Conservation (phyloP, 2,888 invertebrate species). For the Tillus elongatus region DNA sequence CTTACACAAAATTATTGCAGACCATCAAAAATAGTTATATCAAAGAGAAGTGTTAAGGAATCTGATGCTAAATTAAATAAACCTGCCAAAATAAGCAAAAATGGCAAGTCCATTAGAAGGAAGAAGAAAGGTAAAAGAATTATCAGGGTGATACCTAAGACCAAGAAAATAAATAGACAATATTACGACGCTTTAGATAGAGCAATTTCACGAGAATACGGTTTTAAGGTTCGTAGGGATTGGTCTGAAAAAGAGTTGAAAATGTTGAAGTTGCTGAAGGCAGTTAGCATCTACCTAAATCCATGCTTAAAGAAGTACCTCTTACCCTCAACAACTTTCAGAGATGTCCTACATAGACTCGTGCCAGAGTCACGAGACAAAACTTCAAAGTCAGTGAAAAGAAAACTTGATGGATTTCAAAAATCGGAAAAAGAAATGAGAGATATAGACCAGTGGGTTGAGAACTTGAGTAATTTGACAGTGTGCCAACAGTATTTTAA, state of each 20-base stretch:
- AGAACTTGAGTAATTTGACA: conserved; percentile 21
- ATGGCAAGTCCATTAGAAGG: no score
- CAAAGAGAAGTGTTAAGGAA: no score
- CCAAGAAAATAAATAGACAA: no score
- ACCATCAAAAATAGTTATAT: no score
- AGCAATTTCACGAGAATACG: conserved; percentile 12
- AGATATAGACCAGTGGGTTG: conserved; percentile 14
- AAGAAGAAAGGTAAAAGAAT: no score
- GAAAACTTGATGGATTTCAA: no score
- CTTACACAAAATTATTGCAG: no score
- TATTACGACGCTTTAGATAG: conserved; percentile 56
- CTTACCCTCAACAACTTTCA: conserved; percentile 42
- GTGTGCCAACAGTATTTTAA: conserved; percentile 23
- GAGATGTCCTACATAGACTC: conserved; percentile 49
- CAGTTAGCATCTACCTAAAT: conserved; percentile 50
- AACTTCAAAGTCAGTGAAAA: conserved; percentile 57
- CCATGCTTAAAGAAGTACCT: conserved; percentile 40
- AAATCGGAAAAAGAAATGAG: no score
- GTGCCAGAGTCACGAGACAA: conserved; percentile 51
- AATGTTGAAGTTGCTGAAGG: conserved; percentile 56
- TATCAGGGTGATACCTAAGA: no score
- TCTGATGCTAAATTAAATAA: no score
- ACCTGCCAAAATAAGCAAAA: no score
- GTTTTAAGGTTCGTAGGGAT: conserved; percentile 46
- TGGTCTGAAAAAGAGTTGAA: conserved; percentile 65